Base-by-base conservation (phyloP, 2,797 vertebrate genomes). In the Gorsachius magnificus region DNA sequence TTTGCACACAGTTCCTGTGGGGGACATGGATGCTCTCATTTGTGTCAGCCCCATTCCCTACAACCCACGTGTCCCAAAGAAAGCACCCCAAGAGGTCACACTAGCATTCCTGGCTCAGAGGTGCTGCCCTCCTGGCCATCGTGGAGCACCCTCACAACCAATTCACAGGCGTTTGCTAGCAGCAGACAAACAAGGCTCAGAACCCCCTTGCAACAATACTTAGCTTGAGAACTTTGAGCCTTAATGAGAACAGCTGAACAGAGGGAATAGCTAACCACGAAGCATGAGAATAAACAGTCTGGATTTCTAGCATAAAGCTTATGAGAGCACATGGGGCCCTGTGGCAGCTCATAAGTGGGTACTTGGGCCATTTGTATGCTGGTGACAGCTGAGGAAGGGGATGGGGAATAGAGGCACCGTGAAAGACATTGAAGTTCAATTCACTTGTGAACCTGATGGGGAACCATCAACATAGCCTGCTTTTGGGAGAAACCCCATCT, bases 391-490 rank as follows among this genome's bases (percentile, higher is more conserved):
- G 14, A 12, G 33, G 13, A 68, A 18, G 11, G 69, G 10, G 21
- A 31, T 51, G 57, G n/a, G 53, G 17, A 54, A 45, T 8, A 53
- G 5, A 3, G 33, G 3, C 18, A 10, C 33, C 25, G 12, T 25
- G 36, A 87, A 70, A 69, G 70, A 51, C 17, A 6, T 4, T 28
- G 51, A n/a, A 35, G n/a, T 53, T 45, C 41, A 29, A 15, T 53
- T 65, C 41, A 26, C 22, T 38, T 63, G 22, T 13, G 19, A 43
- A 36, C 16, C 2, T 18, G 22, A 24, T n/a, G 26, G 11, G 31
- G 28, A 54, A 9, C 5, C 1, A 0, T 46, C n/a, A 60, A 24
- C 1, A 2, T 13, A 68, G 28, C 16, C 26, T 86, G 13, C 6
- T 36, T 56, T 57, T 63, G 56, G 57, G 69, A 50, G 17, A 53